These are phyloP conservation scores for Pelobates fuscus DNA, from an alignment of 2,113 vertebrate genomes.

Conservation along the genomic window DNA sequence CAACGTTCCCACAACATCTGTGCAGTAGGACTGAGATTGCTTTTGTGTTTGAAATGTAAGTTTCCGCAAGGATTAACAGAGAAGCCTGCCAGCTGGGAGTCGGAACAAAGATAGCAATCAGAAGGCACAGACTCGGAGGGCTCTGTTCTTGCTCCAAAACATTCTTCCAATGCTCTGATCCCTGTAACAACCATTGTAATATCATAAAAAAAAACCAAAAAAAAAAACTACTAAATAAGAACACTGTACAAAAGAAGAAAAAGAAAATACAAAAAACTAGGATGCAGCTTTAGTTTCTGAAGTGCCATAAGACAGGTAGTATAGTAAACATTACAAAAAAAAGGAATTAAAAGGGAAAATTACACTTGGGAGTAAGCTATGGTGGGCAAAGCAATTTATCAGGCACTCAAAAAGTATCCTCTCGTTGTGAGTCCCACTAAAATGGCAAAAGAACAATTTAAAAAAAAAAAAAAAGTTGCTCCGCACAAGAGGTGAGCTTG, in stretches of 20 bases:
- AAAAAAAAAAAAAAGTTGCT: no score
- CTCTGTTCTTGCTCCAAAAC: slow-evolving; percentile 9
- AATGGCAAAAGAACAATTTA: no score
- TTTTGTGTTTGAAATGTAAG: slow-evolving; percentile 55
- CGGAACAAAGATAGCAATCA: slow-evolving; percentile 49
- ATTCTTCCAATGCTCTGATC: slow-evolving; percentile 26
- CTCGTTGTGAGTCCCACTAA: no score
- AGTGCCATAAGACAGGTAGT: no score
- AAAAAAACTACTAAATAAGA: no score
- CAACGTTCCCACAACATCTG: slow-evolving; percentile 55
- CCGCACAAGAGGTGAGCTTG: no score
- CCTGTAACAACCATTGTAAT: neutral
- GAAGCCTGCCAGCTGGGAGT: slow-evolving; percentile 55
- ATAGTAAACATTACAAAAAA: no score
- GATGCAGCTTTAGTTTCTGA: no score
- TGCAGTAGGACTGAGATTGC: slow-evolving; percentile 55
- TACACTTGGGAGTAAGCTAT: no score
- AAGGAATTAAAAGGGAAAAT: no score
- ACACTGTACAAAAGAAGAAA: neutral
- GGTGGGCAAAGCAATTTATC: no score
- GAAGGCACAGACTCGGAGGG: neutral
- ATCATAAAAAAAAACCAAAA: neutral
- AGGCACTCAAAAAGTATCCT: no score
- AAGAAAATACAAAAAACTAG: neutral
- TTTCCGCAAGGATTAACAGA: slow-evolving; percentile 54